A percentile compares a stretch with the other conserved stretches of the same genome.
Evolutionary conservation across 2,797 vertebrate genomes (phyloP).

Genomic region (Sorex maritimensis): DNA sequence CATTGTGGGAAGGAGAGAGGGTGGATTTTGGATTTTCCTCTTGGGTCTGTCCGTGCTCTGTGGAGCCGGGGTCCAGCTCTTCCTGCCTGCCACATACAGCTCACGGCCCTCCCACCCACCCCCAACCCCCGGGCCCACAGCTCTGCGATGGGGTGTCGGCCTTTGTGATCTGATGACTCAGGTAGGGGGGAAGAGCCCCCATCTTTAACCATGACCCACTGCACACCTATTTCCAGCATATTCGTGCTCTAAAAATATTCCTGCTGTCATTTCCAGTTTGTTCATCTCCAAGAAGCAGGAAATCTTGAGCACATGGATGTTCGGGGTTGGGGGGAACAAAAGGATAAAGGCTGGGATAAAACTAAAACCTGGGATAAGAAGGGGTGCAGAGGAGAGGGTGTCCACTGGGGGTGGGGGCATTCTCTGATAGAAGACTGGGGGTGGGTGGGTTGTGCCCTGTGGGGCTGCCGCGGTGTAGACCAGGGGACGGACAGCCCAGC

Average conservation of each 20-base stretch:
- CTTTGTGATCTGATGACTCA: neutral
- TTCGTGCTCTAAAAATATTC: slow-evolving; percentile 40
- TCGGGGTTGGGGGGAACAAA: neutral
- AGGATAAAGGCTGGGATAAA: neutral
- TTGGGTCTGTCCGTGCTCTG: neutral
- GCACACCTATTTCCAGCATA: neutral
- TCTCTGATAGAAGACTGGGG: neutral
- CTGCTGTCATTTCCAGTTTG: slow-evolving; percentile 13
- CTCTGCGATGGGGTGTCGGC: neutral
- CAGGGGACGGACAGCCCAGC: neutral
- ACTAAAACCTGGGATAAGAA: neutral
- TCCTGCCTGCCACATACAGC: neutral
- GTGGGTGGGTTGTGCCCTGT: slow-evolving; percentile 1
- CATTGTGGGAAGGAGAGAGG: too few relatives aligned
- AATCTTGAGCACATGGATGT: neutral
- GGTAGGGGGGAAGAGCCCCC: neutral
- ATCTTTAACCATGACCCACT: neutral
- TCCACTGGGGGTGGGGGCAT: neutral
- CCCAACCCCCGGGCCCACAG: neutral
- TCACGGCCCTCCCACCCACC: neutral
- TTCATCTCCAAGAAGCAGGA: slow-evolving; percentile 31
- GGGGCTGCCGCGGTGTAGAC: neutral
- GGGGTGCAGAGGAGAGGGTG: neutral
- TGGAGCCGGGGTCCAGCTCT: neutral
- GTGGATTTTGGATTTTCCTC: too few relatives aligned